Percentiles rank a stretch among this genome's conserved stretches.
These are phyloP conservation scores for Hippocampus abdominalis DNA, from an alignment of 2,113 vertebrate species.

Conservation along the genomic window DNA sequence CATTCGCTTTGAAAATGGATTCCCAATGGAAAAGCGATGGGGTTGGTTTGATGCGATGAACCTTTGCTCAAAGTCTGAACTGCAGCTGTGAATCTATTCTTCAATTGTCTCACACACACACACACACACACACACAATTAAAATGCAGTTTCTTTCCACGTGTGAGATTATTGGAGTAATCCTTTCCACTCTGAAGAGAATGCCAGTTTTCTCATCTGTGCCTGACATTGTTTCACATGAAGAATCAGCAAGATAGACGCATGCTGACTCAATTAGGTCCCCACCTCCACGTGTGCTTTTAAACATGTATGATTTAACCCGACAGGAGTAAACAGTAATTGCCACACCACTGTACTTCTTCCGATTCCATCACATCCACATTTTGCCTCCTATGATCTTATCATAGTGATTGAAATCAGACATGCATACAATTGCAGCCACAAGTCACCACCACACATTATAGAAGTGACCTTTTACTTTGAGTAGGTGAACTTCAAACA, in stretches of 20 bases:
- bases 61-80: too few relatives aligned
- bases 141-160: background rate
- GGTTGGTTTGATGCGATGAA: background rate
- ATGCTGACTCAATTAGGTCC: conserved; percentile 52
- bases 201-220: conserved; percentile 16
- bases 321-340: conserved; percentile 23
- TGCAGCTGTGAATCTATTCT: background rate
- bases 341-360: conserved; percentile 26
- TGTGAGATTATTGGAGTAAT: background rate
- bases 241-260: conserved; percentile 32
- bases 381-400: conserved; percentile 27
- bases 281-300: conserved; percentile 31
- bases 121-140: background rate
- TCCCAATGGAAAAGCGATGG: background rate
- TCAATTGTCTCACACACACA: background rate
- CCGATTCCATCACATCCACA: conserved; percentile 25
- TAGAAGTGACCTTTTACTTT: conserved; percentile 73
- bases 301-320: conserved; percentile 30
- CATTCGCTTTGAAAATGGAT: background rate
- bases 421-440: conserved; percentile 7
- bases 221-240: conserved; percentile 12
- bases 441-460: background rate
- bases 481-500: conserved; percentile 86
- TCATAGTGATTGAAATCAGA: conserved; percentile 31
- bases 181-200: background rate